Percentiles rank a stretch among this genome's conserved stretches.
Conservation (phyloP, 2,113 vertebrate genomes). For the Guaruba guarouba region DNA sequence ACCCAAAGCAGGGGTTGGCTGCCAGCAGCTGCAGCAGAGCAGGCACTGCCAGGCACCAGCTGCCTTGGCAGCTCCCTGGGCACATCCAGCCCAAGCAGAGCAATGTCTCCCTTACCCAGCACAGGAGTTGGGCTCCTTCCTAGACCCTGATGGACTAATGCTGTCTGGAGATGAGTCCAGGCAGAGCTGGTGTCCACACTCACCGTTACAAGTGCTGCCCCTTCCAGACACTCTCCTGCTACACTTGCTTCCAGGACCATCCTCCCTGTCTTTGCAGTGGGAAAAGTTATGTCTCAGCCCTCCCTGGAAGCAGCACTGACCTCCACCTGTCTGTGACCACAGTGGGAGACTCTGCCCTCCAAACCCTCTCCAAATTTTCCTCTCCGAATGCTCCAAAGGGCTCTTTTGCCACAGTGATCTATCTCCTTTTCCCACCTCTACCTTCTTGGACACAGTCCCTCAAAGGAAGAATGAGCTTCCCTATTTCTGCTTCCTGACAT, state of each 20-base stretch:
- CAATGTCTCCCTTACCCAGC: neutral
- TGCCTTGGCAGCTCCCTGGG: fast-evolving
- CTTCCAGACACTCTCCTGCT: neutral
- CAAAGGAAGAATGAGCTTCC: neutral
- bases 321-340: neutral
- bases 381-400: neutral
- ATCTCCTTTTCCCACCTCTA: neutral
- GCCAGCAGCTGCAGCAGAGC: neutral
- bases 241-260: fast-evolving
- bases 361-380: neutral
- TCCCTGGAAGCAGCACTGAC: neutral
- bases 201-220: fast-evolving
- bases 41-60: neutral
- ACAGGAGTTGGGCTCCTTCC: fast-evolving
- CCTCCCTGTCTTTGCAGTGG: neutral
- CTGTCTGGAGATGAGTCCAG: fast-evolving
- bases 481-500: neutral
- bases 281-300: neutral
- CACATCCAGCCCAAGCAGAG: neutral
- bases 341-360: neutral
- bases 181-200: neutral
- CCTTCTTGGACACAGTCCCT: neutral
- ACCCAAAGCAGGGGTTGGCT: neutral
- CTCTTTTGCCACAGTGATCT: neutral
- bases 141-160: neutral